Conservation (phyloP, 2,888 invertebrate species). For the Nymphalis polychloros region DNA sequence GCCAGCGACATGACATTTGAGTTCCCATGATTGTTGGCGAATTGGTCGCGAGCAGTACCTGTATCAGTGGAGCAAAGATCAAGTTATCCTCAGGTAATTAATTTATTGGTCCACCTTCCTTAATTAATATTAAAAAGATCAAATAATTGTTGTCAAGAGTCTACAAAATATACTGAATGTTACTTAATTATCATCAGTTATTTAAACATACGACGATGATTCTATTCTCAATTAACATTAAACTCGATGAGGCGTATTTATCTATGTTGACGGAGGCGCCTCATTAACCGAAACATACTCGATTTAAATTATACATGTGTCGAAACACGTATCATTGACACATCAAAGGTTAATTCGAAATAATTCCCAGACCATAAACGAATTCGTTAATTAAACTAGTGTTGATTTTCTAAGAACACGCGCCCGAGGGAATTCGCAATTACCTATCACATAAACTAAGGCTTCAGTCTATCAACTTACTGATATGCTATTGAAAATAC, state of each 20-base stretch:
- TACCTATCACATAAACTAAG: constrained; percentile 72
- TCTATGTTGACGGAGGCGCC: constrained; percentile 14
- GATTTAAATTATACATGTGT: constrained; percentile 56
- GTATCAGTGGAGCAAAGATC: too few relatives aligned
- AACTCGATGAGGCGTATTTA: constrained; percentile 3
- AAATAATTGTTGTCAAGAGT: too few relatives aligned
- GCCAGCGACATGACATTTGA: too few relatives aligned
- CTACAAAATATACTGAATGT: too few relatives aligned
- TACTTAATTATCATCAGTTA: too few relatives aligned
- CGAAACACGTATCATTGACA: constrained; percentile 42
- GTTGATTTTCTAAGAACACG: constrained; percentile 72
- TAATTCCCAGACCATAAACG: constrained; percentile 71
- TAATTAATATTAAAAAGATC: too few relatives aligned
- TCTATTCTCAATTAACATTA: neutral
- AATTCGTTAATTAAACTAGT: constrained; percentile 77
- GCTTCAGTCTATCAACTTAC: constrained; percentile 58
- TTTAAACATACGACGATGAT: too few relatives aligned
- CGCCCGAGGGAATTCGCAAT: constrained; percentile 64
- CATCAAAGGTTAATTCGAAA: constrained; percentile 65
- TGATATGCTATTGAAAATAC: constrained; percentile 47
- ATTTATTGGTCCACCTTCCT: too few relatives aligned
- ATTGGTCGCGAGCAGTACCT: too few relatives aligned
- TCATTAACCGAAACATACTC: constrained; percentile 60
- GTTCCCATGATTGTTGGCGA: too few relatives aligned
- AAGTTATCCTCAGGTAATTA: too few relatives aligned